Evolutionary conservation across 2,113 vertebrate species (phyloP).

Genomic region (Bos indicus): DNA sequence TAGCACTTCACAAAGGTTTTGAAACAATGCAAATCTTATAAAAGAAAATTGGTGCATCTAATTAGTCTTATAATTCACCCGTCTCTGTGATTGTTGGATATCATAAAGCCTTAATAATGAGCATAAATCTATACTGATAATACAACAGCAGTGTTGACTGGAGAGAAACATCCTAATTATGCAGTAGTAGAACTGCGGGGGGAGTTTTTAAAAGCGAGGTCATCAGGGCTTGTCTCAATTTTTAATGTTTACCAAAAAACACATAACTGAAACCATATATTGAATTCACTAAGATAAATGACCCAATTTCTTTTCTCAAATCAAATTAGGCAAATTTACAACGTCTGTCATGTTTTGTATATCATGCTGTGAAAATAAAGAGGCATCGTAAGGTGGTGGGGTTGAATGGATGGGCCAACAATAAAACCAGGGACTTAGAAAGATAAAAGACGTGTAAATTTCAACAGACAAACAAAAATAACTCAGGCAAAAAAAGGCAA

Average conservation of each 20-base stretch:
- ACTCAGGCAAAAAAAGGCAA: not conserved
- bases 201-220: not conserved
- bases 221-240: not conserved
- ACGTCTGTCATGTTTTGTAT: constrained; percentile 21
- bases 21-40: not conserved
- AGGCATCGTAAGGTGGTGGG: not conserved
- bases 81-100: not conserved
- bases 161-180: not conserved
- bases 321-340: constrained; percentile 61
- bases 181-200: not conserved
- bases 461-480: constrained; percentile 11
- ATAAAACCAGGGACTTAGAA: not conserved
- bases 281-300: constrained; percentile 45
- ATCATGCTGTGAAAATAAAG: not conserved
- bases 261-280: constrained; percentile 13
- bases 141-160: not conserved
- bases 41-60: not conserved
- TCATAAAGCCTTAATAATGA: not conserved
- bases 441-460: not conserved
- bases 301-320: constrained; percentile 35
- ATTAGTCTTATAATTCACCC: not conserved
- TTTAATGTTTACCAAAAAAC: constrained; percentile 19
- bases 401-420: not conserved
- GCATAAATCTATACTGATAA: not conserved
- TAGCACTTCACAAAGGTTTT: not conserved